These are phyloP conservation scores for Papilio gigon DNA, from an alignment of 2,888 invertebrate genomes.

Conservation along the genomic window DNA sequence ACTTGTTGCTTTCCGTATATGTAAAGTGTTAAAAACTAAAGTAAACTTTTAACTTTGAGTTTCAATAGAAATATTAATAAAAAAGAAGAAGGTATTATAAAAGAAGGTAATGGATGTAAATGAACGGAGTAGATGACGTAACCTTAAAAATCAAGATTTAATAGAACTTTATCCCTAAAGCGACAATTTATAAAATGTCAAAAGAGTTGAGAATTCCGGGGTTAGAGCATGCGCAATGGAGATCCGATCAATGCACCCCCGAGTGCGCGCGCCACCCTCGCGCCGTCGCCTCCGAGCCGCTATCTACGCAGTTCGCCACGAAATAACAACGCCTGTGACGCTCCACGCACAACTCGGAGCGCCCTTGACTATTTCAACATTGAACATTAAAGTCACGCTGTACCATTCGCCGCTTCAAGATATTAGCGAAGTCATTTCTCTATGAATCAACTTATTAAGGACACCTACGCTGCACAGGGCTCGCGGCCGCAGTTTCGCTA, in stretches of 20 bases:
- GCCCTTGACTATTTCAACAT: slow-evolving; percentile 60
- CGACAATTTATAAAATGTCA: slow-evolving; percentile 64
- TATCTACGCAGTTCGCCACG: slow-evolving; percentile 77
- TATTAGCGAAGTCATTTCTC: slow-evolving; percentile 50
- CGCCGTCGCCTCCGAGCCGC: slow-evolving; percentile 52
- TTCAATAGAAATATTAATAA: background rate
- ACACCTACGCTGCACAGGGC: slow-evolving; percentile 74
- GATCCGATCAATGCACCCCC: slow-evolving; percentile 77
- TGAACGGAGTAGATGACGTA: background rate
- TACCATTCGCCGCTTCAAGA: slow-evolving; percentile 55
- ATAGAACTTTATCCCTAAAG: slow-evolving; percentile 45
- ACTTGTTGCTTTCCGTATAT: background rate
- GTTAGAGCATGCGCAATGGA: slow-evolving; percentile 72
- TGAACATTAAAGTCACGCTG: slow-evolving; percentile 44
- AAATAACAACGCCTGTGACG: slow-evolving; percentile 67
- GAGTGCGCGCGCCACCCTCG: slow-evolving; percentile 75
- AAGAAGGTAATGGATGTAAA: background rate
- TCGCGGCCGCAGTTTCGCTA: slow-evolving; percentile 56
- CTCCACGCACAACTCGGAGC: slow-evolving; percentile 58
- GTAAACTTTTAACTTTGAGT: background rate
- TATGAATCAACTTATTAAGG: slow-evolving; percentile 63
- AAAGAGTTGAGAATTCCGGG: slow-evolving; percentile 63
- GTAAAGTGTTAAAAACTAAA: background rate
- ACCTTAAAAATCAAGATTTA: slow-evolving; percentile 42
- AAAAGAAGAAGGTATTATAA: background rate